These are phyloP conservation scores for Taurulus bubalis DNA, from an alignment of 2,113 vertebrate species.

Conservation along the genomic window DNA sequence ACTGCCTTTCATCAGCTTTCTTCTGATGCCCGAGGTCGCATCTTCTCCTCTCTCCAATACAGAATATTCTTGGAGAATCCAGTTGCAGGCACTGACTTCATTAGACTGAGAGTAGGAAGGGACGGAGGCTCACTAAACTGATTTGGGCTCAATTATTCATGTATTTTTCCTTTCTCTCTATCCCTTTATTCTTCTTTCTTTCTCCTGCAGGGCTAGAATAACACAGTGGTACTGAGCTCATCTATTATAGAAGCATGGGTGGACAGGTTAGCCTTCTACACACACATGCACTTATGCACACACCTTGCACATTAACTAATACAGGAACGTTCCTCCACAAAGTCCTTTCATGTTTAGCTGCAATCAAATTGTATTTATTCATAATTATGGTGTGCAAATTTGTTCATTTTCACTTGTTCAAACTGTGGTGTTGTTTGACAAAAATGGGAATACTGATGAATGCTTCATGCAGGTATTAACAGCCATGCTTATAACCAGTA, in stretches of 20 bases:
- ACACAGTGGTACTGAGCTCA: slow-evolving; percentile 67
- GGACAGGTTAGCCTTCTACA: slow-evolving; percentile 53
- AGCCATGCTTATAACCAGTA: not conserved
- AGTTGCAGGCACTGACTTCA: slow-evolving; percentile 50
- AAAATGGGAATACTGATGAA: not conserved
- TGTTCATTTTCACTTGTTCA: not conserved
- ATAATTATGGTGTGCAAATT: not conserved
- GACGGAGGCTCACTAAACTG: slow-evolving; percentile 62
- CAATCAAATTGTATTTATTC: not conserved
- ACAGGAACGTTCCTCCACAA: slow-evolving; percentile 17
- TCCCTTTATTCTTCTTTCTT: slow-evolving; percentile 58
- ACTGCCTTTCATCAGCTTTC: not conserved
- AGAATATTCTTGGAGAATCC: slow-evolving; percentile 38
- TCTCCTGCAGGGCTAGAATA: slow-evolving; percentile 67
- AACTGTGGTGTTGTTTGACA: not conserved
- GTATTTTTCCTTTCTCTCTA: slow-evolving; percentile 60
- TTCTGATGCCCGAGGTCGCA: not conserved
- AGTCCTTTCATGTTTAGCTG: slow-evolving; percentile 1
- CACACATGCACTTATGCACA: slow-evolving; percentile 6
- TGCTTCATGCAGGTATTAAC: not conserved
- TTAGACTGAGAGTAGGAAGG: slow-evolving; percentile 68
- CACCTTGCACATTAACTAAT: slow-evolving; percentile 42
- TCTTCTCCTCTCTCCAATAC: not conserved
- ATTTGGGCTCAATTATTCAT: slow-evolving; percentile 75
- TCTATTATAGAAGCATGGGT: slow-evolving; percentile 68